A percentile compares a stretch with the other conserved stretches of the same genome.
phyloP scores from a whole-genome alignment of 2,113 vertebrate species.

The Abramis brama region DNA sequence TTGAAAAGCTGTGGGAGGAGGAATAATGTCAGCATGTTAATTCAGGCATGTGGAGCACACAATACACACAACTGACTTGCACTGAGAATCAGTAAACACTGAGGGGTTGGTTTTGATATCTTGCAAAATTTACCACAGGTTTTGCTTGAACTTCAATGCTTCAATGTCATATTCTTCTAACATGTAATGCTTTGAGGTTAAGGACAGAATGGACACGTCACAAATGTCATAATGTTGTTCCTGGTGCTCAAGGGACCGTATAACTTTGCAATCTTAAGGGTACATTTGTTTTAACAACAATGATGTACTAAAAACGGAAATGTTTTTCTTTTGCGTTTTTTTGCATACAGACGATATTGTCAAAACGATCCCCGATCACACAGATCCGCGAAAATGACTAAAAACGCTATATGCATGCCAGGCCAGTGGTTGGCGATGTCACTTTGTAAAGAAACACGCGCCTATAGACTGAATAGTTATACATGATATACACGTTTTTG shows the following conservation, averaged over 20 bases:
- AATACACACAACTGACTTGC: slow-evolving; percentile 27
- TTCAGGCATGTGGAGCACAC: slow-evolving; percentile 31
- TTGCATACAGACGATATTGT: too few relatives aligned
- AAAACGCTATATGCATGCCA: too few relatives aligned
- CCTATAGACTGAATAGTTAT: too few relatives aligned
- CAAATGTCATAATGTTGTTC: background rate
- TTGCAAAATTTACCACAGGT: background rate
- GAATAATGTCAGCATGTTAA: slow-evolving; percentile 26
- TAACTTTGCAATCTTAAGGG: background rate
- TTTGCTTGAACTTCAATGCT: background rate
- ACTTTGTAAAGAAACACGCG: too few relatives aligned
- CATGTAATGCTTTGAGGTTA: background rate
- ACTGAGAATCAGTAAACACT: background rate
- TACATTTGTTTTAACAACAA: too few relatives aligned
- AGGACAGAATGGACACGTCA: background rate
- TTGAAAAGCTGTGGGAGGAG: slow-evolving; percentile 21
- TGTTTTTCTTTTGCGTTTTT: too few relatives aligned
- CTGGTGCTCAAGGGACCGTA: background rate
- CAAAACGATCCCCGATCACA: too few relatives aligned
- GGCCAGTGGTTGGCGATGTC: too few relatives aligned
- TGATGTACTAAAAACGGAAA: too few relatives aligned
- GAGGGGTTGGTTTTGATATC: background rate
- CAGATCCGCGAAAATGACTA: too few relatives aligned
- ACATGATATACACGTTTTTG: too few relatives aligned
- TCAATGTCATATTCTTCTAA: background rate